phyloP scores from a whole-genome alignment of 1,140 invertebrate species.

The Formica exsecta region DNA sequence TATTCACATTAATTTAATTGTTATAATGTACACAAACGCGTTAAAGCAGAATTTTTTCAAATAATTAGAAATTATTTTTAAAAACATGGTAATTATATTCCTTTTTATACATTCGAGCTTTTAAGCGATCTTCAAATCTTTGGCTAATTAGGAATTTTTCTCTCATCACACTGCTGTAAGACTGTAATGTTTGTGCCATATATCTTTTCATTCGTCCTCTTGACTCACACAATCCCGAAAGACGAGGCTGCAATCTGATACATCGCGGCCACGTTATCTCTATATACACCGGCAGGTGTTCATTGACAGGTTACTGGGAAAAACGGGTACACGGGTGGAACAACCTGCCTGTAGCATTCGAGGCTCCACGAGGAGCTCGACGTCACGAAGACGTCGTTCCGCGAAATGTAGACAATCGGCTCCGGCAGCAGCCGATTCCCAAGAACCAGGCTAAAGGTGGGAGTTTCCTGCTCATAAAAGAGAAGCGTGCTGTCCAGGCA shows the following conservation, averaged over 20 bases:
- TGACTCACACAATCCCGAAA: slow-evolving; percentile 22
- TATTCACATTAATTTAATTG: neutral
- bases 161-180: neutral
- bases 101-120: neutral
- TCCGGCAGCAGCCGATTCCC: slow-evolving; percentile 93
- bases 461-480: slow-evolving; percentile 96
- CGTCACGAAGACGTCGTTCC: slow-evolving; percentile 93
- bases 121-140: neutral
- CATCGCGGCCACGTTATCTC: slow-evolving; percentile 24
- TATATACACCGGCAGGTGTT: slow-evolving; percentile 37
- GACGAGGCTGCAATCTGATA: slow-evolving; percentile 43
- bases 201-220: slow-evolving; percentile 21
- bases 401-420: slow-evolving; percentile 91
- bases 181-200: neutral
- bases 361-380: slow-evolving; percentile 91
- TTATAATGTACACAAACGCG: neutral
- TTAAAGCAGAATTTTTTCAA: neutral
- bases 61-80: neutral
- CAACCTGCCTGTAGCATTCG: slow-evolving; percentile 92
- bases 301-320: slow-evolving; percentile 33
- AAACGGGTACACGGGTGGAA: neutral
- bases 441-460: slow-evolving; percentile 91
- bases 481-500: slow-evolving; percentile 93
- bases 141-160: neutral
- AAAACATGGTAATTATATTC: neutral